Base-by-base conservation (phyloP, 2,888 invertebrate genomes). In the Scaptomyza flava region DNA sequence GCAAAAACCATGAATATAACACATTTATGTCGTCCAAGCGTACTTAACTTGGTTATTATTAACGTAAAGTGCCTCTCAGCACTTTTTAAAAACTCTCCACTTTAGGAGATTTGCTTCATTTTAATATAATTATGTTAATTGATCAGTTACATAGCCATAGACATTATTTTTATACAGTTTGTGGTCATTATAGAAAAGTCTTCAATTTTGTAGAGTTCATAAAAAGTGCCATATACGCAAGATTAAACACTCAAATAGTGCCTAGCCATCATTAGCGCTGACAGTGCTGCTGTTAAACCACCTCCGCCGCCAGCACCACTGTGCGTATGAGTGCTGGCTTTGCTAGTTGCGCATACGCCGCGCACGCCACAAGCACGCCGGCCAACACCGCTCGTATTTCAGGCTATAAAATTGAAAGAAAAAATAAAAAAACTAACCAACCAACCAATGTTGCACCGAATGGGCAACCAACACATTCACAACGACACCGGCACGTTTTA, bases 401-500 rank as follows among this genome's bases (percentile, higher is more conserved):
- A 38, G 68, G 81, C 79, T 57, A 66, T 73, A 69, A 73, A 81
- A 70, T 62, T 8, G 14, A 36, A 50, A 50, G 51, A 30, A 68
- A 48, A 58, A 17, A 6, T 8, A 7, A 30, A 53, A 59, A 71
- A 50, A 51, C 6, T 50, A 36, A 61, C 54, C 17, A 17, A 59
- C 12, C 9, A 23, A 14, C n/a, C 34, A 33, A 33, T 42, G 62
- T 30, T 30, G 43, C 33, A 30, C 63, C 63, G 63, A 63, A 63
- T 62, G 63, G 47, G 51, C 63, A 62, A 62, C 63, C 51, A 63
- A 63, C 43, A 65, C 36, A 54, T 42, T 50, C 68, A 75, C 68
- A 81, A 63, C 72, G 75, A 83, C 86, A 75, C 77, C 68, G 89
- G 84, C 88, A 87, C 89, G 89, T 90, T 90, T 87, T 89, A 89